Evolutionary conservation across 1,140 invertebrate species (phyloP).

Genomic region (Rhopalosiphum maidis): DNA sequence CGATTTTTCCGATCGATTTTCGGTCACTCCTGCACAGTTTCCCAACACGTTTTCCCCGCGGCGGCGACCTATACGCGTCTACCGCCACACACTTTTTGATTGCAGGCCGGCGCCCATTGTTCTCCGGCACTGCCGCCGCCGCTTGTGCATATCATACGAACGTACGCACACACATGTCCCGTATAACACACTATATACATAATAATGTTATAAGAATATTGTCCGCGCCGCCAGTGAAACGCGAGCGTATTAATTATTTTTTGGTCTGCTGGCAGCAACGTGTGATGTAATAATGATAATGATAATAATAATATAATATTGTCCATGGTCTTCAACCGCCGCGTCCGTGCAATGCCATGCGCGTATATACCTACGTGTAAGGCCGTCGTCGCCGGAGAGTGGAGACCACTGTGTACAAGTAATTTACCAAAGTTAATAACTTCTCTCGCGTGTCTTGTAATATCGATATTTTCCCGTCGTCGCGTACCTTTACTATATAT

Average conservation of each 20-base stretch:
- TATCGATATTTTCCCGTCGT: background rate
- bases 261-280: background rate
- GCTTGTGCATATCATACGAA: background rate
- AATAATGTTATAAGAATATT: background rate
- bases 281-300: background rate
- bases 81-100: background rate
- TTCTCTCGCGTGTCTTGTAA: background rate
- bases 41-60: constrained; percentile 6
- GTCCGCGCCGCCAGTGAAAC: constrained; percentile 17
- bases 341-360: too few species aligned
- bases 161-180: background rate
- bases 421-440: constrained; percentile 55
- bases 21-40: background rate
- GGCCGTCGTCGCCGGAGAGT: too few species aligned
- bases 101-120: background rate
- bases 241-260: constrained; percentile 28
- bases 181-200: background rate
- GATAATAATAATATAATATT: constrained; percentile 10
- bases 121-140: background rate
- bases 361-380: background rate
- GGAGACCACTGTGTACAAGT: constrained; percentile 12
- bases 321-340: background rate
- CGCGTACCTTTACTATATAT: background rate
- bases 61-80: background rate
- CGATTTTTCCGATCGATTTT: constrained; percentile 22